Conservation (phyloP, 2,113 vertebrate genomes). For the Heterocephalus glaber region DNA sequence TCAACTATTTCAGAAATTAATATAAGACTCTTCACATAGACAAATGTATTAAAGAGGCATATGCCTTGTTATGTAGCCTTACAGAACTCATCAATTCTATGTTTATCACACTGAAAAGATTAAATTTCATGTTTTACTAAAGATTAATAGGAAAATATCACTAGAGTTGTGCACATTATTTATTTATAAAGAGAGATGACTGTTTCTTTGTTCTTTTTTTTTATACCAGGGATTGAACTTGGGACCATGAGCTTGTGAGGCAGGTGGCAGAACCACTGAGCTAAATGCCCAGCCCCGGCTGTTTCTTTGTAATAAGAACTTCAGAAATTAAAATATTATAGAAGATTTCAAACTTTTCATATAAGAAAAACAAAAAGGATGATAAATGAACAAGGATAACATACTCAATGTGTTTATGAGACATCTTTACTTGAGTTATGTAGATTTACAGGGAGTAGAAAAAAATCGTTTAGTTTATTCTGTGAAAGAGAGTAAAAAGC, state of each 20-base stretch:
- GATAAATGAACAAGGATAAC: not conserved
- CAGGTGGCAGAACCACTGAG: too few species aligned
- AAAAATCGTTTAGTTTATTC: slow-evolving; percentile 31
- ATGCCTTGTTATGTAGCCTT: slow-evolving; percentile 63
- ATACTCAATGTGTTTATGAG: not conserved
- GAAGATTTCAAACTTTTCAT: slow-evolving; percentile 28
- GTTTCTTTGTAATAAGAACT: not conserved
- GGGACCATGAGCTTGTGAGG: too few species aligned
- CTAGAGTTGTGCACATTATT: slow-evolving; percentile 58
- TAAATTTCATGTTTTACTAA: slow-evolving; percentile 67
- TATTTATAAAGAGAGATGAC: slow-evolving; percentile 61
- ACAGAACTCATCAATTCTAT: slow-evolving; percentile 55
- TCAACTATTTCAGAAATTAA: slow-evolving; percentile 79
- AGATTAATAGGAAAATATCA: slow-evolving; percentile 66
- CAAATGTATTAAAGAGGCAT: slow-evolving; percentile 47
- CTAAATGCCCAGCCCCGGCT: too few species aligned
- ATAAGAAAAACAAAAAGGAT: slow-evolving; percentile 20
- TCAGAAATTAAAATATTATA: slow-evolving; percentile 39
- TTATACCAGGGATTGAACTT: too few species aligned
- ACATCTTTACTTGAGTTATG: not conserved
- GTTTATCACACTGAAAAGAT: slow-evolving; percentile 64
- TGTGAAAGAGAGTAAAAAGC: not conserved
- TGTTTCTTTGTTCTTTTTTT: too few species aligned
- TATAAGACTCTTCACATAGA: slow-evolving; percentile 60
- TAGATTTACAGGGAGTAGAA: not conserved